phyloP scores from a whole-genome alignment of 1,140 invertebrate species.

The Sarcophaga bullata region DNA sequence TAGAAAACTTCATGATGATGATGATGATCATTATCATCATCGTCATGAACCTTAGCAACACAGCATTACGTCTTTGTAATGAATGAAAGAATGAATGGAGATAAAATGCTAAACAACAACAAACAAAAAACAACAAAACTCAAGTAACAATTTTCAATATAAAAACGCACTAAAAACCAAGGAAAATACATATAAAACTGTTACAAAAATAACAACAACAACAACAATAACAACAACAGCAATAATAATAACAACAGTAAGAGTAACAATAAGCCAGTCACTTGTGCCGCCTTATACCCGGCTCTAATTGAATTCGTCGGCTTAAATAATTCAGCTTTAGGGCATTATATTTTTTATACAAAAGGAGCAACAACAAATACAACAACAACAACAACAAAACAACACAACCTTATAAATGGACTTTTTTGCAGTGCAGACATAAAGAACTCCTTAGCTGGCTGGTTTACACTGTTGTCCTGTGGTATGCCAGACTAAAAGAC shows the following conservation, averaged over 20 bases:
- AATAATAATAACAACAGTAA: too few species aligned
- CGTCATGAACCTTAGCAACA: not conserved
- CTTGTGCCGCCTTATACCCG: slow-evolving; percentile 44
- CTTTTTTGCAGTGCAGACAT: slow-evolving; percentile 18
- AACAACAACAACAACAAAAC: not conserved
- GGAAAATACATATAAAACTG: too few species aligned
- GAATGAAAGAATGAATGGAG: slow-evolving; percentile 12
- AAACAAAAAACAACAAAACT: not conserved
- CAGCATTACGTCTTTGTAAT: not conserved
- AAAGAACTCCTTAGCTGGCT: not conserved
- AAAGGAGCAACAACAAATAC: not conserved
- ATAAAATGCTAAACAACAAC: not conserved
- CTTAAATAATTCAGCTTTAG: slow-evolving; percentile 66
- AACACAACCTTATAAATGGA: slow-evolving; percentile 33
- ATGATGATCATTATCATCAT: not conserved
- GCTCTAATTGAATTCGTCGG: slow-evolving; percentile 66
- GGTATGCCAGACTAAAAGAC: too few species aligned
- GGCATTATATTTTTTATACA: slow-evolving; percentile 48
- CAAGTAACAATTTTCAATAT: too few species aligned
- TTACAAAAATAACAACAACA: too few species aligned
- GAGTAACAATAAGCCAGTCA: slow-evolving; percentile 1
- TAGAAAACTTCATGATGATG: not conserved
- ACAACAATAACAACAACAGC: too few species aligned
- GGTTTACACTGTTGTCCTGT: not conserved
- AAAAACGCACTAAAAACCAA: too few species aligned